Base-by-base conservation (phyloP, 2,888 invertebrate genomes). In the Bellardia pandia region DNA sequence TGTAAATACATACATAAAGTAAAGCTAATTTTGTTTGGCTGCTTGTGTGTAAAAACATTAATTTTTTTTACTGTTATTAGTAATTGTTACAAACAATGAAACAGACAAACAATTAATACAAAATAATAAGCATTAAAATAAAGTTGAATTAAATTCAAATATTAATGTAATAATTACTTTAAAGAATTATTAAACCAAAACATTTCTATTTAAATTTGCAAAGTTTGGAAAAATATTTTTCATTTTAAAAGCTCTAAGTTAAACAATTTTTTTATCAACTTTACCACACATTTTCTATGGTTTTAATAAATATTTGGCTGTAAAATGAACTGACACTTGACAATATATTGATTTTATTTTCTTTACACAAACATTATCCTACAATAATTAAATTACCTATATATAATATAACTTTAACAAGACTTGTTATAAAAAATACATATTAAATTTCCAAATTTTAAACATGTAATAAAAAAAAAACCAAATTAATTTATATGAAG, bases 331-430 rank as follows among this genome's bases (percentile, higher is more conserved):
- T 56, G 33, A 11, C 77, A 68, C 45, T 78, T 78, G 13, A 3
- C n/a, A 58, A 58, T 58, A 45, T 78, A 78, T 78, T 68, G 77
- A 78, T 78, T 78, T 78, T 68, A 77, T 69, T 76, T 60, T 9
- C 14, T 33, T 13, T n/a, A 42, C 48, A 60, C 13, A 60, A 58
- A 30, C 68, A 9, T 13, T 72, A 16, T 58, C 40, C 9, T 37
- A 64, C 56, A 66, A 79, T 42, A 81, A 81, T 74, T 62, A 30
- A 45, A 72, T 64, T 64, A 23, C 23, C 23, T 23, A 23, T 23
- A 23, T 23, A 74, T 64, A 56, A 64, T 75, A 66, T n/a, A 16
- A 45, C 14, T 16, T 53, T 40, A 8, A 23, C 13, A 13, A 53
- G 48, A 13, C n/a, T 23, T 16, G n/a, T 48, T 60, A 53, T 33